Base-by-base conservation (phyloP, 2,888 invertebrate genomes). In the Gryllus longicercus region DNA sequence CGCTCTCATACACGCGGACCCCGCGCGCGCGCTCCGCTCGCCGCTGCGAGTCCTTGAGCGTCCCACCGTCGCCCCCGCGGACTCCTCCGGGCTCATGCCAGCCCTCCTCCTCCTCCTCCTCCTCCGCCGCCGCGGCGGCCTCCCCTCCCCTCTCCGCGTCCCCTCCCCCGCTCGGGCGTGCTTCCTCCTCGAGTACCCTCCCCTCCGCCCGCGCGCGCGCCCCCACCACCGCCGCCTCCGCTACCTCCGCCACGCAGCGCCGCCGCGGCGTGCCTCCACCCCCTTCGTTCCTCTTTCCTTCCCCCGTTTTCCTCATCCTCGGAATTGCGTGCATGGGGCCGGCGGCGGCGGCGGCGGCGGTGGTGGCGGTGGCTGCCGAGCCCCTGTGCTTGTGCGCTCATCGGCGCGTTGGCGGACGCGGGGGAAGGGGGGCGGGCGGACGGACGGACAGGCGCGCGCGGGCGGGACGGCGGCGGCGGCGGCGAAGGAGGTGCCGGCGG, bases 261-360 rank as follows among this genome's bases (percentile, higher is more conserved):
- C 16, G 16, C 16, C 63, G 63, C 63, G n/a, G 63, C 63, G 63
- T 63, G 63, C 63, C 63, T 63, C 63, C 63, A 63, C 63, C 63
- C 63, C 63, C 63, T 63, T 63, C 63, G 63, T 63, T 63, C 63
- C 63, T 63, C 63, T 63, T 63, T 63, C 63, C 63, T 63, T 63
- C 63, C 63, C 63, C 63, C 63, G 63, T 63, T 63, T 63, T 63
- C 63, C 63, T 63, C 63, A 63, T 63, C 16, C 63, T 63, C 63
- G 63, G 63, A 63, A 63, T 63, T 63, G 63, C 63, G 63, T 63
- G 63, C 63, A 63, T 63, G 63, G 63, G 63, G n/a, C 63, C 63
- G 63, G 63, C 63, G 63, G 18, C 12, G 63, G 63, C 63, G 63
- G 63, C 14, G 63, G 63, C 8, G 63, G 63, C 11, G 63, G 63